Base-by-base conservation (phyloP, 2,113 vertebrate species). In the Neolamprologus kungweensis region DNA sequence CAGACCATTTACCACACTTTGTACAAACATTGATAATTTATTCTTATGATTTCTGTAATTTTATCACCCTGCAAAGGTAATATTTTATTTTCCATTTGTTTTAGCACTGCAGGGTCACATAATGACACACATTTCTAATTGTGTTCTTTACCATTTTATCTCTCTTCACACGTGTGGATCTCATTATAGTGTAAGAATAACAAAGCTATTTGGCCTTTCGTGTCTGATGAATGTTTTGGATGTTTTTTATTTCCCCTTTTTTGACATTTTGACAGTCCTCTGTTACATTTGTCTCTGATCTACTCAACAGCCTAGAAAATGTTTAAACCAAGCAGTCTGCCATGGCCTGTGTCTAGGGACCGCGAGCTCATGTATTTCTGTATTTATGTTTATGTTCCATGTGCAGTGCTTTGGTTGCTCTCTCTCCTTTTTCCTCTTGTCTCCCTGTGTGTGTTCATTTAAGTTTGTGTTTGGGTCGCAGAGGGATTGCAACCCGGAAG, bases 151-250 rank as follows among this genome's bases (percentile, higher is more conserved):
- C 16, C 28, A 63, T 63, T 63, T 63, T 63, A 63, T 35, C 0
- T 11, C 17, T 35, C 58, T 19, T 63, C 28, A 33, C 28, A 3
- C 0, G 0, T 60, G 5, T 60, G 28, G 57, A 10, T 33, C 57
- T 60, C 4, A 10, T 33, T 33, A 0, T 33, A 60, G 9, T 33
- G 9, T 10, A 60, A 4, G 57, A 60, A 60, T 60, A 60, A 60
- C 26, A 60, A 60, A 31, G 57, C 0, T 58, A 58, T 58, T 58
- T 17, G 57, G 14, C 57, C 26, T 60, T 31, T 31, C 2, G 5
- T 60, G 26, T 31, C 57, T 31, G 57, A 60, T 31, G 26, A 31
- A 60, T 17, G 26, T 31, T 60, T 60, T 60, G 14, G 57, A 16
- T 58, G 23, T 58, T 58, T 58, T 58, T 58, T 16, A 28, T 58